These are phyloP conservation scores for Pygathrix nemaeus DNA, from an alignment of 2,113 vertebrate species.

Conservation along the genomic window DNA sequence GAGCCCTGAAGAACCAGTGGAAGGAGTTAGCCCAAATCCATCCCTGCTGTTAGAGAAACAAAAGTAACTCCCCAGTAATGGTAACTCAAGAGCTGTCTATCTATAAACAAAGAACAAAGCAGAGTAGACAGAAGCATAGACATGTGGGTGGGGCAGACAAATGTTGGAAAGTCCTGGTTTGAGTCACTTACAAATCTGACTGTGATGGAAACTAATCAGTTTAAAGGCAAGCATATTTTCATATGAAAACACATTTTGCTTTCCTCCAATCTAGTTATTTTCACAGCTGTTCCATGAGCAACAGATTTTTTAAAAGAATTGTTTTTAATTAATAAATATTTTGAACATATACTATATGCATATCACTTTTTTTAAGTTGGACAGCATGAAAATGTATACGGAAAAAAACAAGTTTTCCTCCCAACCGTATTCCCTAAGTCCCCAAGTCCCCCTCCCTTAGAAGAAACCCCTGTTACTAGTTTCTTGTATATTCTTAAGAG, in stretches of 20 bases:
- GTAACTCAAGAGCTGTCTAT: neutral
- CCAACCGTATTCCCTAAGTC: neutral
- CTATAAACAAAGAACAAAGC: neutral
- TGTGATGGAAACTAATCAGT: neutral
- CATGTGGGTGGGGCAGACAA: neutral
- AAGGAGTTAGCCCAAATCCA: neutral
- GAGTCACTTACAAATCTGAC: neutral
- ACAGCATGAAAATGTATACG: neutral
- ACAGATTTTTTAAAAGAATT: neutral
- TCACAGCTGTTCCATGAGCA: neutral
- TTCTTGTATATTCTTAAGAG: neutral
- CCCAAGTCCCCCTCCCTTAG: neutral
- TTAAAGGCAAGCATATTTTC: neutral
- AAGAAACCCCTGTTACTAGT: neutral
- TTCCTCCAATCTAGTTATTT: slow-evolving; percentile 5
- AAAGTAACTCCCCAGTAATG: neutral
- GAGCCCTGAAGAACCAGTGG: neutral
- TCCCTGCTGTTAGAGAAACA: neutral
- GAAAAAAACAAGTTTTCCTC: neutral
- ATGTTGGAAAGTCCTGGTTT: neutral
- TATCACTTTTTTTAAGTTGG: neutral
- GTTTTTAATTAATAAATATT: neutral
- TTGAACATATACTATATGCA: neutral
- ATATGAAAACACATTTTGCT: neutral
- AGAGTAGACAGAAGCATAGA: neutral